phyloP scores from a whole-genome alignment of 1,140 invertebrate species.

The Delia radicum region DNA sequence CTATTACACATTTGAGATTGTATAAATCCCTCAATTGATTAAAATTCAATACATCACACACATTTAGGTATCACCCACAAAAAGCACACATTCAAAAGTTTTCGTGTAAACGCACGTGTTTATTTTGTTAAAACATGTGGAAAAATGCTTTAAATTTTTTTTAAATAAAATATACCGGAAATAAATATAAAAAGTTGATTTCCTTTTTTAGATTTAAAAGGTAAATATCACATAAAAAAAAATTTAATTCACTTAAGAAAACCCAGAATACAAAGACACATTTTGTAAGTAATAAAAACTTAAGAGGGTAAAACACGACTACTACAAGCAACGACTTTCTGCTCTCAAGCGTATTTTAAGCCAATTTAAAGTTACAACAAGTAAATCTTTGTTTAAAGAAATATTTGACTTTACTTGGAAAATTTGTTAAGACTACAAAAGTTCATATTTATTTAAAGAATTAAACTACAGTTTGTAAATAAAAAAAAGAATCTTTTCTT shows the following conservation, averaged over 20 bases:
- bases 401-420: neutral
- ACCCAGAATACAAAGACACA: neutral
- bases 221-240: neutral
- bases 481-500: neutral
- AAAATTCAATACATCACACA: slow-evolving; percentile 18
- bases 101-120: neutral
- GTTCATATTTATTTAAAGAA: slow-evolving; percentile 22
- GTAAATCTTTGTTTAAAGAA: neutral
- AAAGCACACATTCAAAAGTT: neutral
- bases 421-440: neutral
- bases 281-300: neutral
- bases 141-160: slow-evolving; percentile 6
- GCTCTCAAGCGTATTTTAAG: slow-evolving; percentile 4
- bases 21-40: slow-evolving; percentile 19
- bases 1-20: too few species aligned
- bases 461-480: slow-evolving; percentile 12
- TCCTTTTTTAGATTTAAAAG: neutral
- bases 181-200: neutral
- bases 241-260: slow-evolving; percentile 1
- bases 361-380: slow-evolving; percentile 2
- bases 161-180: neutral
- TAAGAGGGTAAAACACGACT: neutral
- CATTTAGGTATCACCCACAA: neutral
- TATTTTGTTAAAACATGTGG: slow-evolving; percentile 14
- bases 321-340: neutral